Conservation (phyloP, 2,888 invertebrate species). For the Dasypogon diadema region DNA sequence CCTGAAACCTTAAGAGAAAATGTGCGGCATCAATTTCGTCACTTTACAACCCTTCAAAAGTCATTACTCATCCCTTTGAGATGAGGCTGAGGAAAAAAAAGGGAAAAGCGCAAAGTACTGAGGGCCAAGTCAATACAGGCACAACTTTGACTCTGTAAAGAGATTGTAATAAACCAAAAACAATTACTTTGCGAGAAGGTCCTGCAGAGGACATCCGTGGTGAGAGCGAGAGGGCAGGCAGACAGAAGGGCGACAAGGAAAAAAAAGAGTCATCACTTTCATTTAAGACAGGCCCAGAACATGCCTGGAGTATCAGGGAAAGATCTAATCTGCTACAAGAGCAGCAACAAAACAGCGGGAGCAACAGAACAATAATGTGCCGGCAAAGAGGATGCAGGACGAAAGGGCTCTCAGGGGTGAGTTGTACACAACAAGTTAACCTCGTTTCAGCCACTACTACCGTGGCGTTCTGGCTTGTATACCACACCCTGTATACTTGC, state of each 20-base stretch:
- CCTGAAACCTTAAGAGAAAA: conserved; percentile 19
- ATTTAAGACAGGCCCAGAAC: conserved; percentile 40
- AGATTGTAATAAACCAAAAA: conserved; percentile 49
- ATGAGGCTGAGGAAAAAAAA: not conserved
- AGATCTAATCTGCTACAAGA: conserved; percentile 49
- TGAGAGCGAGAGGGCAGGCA: not conserved
- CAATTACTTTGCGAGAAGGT: conserved; percentile 45
- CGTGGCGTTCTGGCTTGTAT: not conserved
- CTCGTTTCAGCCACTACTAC: conserved; percentile 43
- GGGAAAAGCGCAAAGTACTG: not conserved
- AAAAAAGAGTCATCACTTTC: conserved; percentile 50
- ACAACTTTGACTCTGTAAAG: conserved; percentile 35
- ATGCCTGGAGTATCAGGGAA: conserved; percentile 40
- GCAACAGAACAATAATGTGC: conserved; percentile 47
- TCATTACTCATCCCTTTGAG: conserved; percentile 44
- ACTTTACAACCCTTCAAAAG: conserved; percentile 50
- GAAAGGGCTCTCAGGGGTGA: not conserved
- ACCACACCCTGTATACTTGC: conserved; percentile 11
- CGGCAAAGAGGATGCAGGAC: not conserved
- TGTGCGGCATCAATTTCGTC: conserved; percentile 50
- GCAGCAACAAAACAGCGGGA: conserved; percentile 48
- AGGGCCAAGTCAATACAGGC: conserved; percentile 1
- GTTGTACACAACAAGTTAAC: conserved; percentile 25
- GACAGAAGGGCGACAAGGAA: conserved; percentile 17
- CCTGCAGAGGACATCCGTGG: conserved; percentile 15